Evolutionary conservation across 1,140 invertebrate species (phyloP).

Genomic region (Oryctes rhinoceros): DNA sequence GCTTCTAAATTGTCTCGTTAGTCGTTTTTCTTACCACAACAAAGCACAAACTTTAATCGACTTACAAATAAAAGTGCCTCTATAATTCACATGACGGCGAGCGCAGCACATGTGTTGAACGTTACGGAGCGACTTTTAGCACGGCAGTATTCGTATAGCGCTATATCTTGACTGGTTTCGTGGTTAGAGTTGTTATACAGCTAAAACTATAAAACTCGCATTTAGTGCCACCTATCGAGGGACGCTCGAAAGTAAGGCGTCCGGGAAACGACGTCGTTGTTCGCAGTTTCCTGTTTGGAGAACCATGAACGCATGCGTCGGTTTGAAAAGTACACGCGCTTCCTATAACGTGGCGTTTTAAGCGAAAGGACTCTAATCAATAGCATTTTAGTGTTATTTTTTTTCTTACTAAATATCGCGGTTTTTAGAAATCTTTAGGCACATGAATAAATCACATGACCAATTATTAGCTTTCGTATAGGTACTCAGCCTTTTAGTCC

Average conservation of each 20-base stretch:
- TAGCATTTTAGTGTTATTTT: not conserved
- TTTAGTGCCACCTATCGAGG: not conserved
- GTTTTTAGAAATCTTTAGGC: not conserved
- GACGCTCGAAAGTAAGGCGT: not conserved
- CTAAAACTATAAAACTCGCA: not conserved
- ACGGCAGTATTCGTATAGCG: constrained; percentile 20
- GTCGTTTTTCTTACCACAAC: constrained; percentile 24
- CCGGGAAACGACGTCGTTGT: not conserved
- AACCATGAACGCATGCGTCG: not conserved
- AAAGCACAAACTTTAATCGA: constrained; percentile 26
- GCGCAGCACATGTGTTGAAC: constrained; percentile 8
- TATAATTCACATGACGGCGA: constrained; percentile 23
- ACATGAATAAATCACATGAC: too few relatives aligned
- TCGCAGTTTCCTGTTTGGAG: not conserved
- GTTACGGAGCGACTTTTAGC: constrained; percentile 24
- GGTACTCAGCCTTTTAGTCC: too few relatives aligned
- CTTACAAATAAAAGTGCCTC: constrained; percentile 17
- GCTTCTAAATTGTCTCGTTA: constrained; percentile 11
- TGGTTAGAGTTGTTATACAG: not conserved
- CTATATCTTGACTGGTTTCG: not conserved
- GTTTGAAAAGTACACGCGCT: constrained; percentile 24
- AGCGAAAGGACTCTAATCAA: not conserved
- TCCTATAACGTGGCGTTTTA: constrained; percentile 2
- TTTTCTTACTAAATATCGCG: not conserved
- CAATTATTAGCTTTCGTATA: too few relatives aligned